Evolutionary conservation across 1,140 invertebrate genomes (phyloP).

Genomic region (Heliconius hewitsoni): DNA sequence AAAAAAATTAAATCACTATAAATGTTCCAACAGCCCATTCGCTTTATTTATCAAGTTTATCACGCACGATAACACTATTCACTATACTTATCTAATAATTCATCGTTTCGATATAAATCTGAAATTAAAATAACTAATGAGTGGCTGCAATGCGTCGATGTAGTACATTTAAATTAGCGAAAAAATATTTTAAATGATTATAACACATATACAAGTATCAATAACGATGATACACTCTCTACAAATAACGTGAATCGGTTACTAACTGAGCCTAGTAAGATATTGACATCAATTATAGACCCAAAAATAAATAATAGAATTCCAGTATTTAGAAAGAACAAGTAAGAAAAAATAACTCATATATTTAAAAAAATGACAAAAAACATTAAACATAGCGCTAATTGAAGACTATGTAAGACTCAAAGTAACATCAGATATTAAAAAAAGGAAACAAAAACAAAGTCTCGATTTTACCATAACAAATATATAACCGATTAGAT

Average conservation of each 20-base stretch:
- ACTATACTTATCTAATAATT: constrained; percentile 37
- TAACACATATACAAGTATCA: no score
- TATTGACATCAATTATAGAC: background rate
- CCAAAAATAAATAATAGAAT: background rate
- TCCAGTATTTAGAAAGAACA: background rate
- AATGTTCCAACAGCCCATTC: constrained; percentile 32
- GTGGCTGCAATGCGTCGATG: background rate
- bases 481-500: constrained; percentile 6
- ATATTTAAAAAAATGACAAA: background rate
- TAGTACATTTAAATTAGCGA: background rate
- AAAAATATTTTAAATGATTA: background rate
- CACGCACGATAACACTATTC: constrained; percentile 34
- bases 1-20: constrained; percentile 33
- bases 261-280: background rate
- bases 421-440: background rate
- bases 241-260: background rate
- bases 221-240: no score
- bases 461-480: background rate
- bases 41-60: constrained; percentile 34
- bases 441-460: background rate
- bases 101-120: constrained; percentile 41
- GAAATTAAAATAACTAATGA: constrained; percentile 34
- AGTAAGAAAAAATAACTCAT: background rate
- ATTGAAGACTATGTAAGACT: background rate
- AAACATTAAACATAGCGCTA: background rate